Percentiles rank a stretch among this genome's conserved stretches.
Conservation (phyloP, 1,140 invertebrate genomes). For the Drosophila ohnishii region DNA sequence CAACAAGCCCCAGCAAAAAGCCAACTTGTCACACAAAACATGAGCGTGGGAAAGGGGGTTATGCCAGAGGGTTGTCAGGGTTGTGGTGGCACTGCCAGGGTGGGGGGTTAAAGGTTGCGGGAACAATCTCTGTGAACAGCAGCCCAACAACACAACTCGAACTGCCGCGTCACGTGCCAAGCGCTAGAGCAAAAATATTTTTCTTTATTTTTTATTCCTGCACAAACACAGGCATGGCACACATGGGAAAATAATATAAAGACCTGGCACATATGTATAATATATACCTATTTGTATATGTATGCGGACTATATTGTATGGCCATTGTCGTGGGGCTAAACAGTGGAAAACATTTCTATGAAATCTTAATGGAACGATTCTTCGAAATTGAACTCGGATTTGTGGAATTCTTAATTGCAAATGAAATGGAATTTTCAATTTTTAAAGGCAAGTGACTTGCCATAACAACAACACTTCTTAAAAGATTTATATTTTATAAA, state of each 20-base stretch:
- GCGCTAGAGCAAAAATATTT: constrained; percentile 74
- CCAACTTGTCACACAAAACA: constrained; percentile 69
- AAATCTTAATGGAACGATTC: constrained; percentile 49
- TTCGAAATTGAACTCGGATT: constrained; percentile 41
- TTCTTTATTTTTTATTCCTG: constrained; percentile 47
- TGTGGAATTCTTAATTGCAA: constrained; percentile 44
- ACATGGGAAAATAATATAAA: constrained; percentile 30
- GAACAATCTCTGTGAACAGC: constrained; percentile 55
- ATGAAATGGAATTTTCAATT: constrained; percentile 25
- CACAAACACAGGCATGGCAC: constrained; percentile 20
- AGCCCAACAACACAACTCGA: constrained; percentile 44
- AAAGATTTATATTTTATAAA: neutral
- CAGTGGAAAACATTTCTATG: constrained; percentile 48
- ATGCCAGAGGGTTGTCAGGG: neutral
- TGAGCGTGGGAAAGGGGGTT: constrained; percentile 3
- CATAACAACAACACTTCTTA: neutral
- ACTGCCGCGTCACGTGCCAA: constrained; percentile 71
- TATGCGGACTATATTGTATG: constrained; percentile 32
- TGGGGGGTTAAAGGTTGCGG: constrained; percentile 31
- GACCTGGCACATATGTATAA: constrained; percentile 32
- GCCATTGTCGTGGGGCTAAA: constrained; percentile 45
- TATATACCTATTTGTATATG: constrained; percentile 1
- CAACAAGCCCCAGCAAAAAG: constrained; percentile 56
- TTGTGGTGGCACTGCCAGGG: neutral
- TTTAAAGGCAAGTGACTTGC: constrained; percentile 6